Evolutionary conservation across 2,888 invertebrate species (phyloP).

Genomic region (Dilophus febrilis): DNA sequence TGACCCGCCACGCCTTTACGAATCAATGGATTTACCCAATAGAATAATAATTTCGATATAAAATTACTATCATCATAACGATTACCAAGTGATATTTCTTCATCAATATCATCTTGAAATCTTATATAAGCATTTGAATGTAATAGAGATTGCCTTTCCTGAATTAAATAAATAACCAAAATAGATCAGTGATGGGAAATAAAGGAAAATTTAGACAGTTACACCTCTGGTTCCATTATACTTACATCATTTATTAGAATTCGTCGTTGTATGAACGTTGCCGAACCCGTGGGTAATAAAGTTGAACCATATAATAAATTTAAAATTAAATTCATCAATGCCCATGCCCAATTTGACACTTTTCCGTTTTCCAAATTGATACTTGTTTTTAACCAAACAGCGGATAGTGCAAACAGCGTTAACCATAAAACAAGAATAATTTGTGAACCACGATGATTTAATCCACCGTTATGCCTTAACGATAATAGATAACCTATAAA

Average conservation of each 20-base stretch:
- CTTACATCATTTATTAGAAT: constrained; percentile 19
- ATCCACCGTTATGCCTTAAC: constrained; percentile 41
- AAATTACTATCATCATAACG: constrained; percentile 61
- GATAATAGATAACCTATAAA: constrained; percentile 35
- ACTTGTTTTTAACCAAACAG: constrained; percentile 51
- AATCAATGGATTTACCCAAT: constrained; percentile 77
- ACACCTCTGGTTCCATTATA: not conserved
- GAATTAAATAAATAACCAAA: constrained; percentile 13
- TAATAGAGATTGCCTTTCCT: constrained; percentile 46
- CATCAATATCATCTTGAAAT: constrained; percentile 49
- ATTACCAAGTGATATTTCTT: constrained; percentile 55
- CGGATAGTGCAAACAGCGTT: constrained; percentile 44
- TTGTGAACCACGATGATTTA: constrained; percentile 58
- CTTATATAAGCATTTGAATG: constrained; percentile 36
- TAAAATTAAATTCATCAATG: constrained; percentile 32
- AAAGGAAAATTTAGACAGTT: constrained; percentile 7
- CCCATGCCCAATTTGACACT: constrained; percentile 37
- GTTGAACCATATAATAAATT: constrained; percentile 54
- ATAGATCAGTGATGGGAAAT: constrained; percentile 6
- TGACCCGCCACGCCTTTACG: constrained; percentile 58
- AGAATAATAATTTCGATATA: constrained; percentile 60
- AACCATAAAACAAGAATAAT: constrained; percentile 51
- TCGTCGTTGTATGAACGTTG: constrained; percentile 32
- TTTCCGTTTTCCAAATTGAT: too few species aligned
- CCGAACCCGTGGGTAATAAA: constrained; percentile 40